Conservation (phyloP, 1,140 invertebrate genomes). For the Hyles vespertilio region DNA sequence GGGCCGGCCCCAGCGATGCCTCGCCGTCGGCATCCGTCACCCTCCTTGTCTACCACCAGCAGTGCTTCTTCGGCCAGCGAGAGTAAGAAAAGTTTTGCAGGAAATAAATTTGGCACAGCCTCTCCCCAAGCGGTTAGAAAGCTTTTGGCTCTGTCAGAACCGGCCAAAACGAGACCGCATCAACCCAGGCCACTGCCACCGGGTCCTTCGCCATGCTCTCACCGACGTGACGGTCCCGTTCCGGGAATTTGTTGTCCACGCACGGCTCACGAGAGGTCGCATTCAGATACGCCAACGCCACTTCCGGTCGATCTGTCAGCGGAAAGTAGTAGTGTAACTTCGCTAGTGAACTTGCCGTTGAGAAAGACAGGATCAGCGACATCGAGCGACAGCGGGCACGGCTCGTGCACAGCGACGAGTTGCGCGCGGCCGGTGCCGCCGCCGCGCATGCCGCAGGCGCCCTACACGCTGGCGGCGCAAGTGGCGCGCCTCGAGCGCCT, state of each 20-base stretch:
- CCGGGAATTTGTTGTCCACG: constrained; percentile 61
- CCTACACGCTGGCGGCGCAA: constrained; percentile 87
- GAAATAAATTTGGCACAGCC: constrained; percentile 90
- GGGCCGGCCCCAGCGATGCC: constrained; percentile 77
- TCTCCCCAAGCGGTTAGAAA: constrained; percentile 97
- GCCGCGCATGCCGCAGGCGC: constrained; percentile 81
- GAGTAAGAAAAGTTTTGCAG: constrained; percentile 78
- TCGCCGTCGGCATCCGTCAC: constrained; percentile 87
- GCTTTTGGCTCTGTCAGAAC: constrained; percentile 90
- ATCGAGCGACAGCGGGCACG: constrained; percentile 90
- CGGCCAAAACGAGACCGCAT: constrained; percentile 90
- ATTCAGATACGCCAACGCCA: constrained; percentile 92
- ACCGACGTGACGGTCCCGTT: constrained; percentile 80
- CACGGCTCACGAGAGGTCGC: constrained; percentile 88
- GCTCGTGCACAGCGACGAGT: constrained; percentile 79
- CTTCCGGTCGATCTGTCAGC: constrained; percentile 92
- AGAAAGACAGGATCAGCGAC: constrained; percentile 92
- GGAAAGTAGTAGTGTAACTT: constrained; percentile 96
- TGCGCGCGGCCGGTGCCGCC: constrained; percentile 74
- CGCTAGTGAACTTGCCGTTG: constrained; percentile 90
- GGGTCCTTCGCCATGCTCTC: constrained; percentile 80
- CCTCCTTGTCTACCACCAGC: constrained; percentile 91
- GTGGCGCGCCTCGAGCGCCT: constrained; percentile 85
- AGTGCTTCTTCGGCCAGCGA: constrained; percentile 92
- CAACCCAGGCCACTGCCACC: constrained; percentile 82